phyloP scores from a whole-genome alignment of 2,888 invertebrate genomes.

The Plemyria rubiginata region DNA sequence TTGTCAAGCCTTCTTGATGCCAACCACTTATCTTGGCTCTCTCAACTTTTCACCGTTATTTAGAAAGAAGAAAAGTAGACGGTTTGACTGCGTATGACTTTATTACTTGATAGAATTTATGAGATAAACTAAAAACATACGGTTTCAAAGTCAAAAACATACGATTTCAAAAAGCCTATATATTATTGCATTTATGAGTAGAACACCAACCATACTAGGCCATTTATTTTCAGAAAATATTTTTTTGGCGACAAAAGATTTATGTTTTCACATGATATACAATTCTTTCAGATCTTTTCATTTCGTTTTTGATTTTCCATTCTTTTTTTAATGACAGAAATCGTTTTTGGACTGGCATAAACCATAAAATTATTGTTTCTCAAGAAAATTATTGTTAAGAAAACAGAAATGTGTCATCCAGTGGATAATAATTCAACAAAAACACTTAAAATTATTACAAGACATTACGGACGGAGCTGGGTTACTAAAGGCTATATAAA shows the following conservation, averaged over 20 bases:
- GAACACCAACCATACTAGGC: too few species aligned
- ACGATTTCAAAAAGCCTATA: too few species aligned
- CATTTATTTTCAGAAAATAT: too few species aligned
- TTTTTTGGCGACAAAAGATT: too few species aligned
- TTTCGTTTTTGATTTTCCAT: too few species aligned
- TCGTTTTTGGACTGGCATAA: neutral
- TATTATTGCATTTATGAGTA: too few species aligned
- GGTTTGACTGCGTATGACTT: too few species aligned
- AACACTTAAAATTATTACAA: neutral
- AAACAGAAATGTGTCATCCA: neutral
- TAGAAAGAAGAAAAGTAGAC: too few species aligned
- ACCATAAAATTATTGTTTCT: neutral
- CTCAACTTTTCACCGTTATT: neutral
- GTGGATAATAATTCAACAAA: neutral
- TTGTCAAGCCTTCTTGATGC: conserved; percentile 7
- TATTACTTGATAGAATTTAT: neutral
- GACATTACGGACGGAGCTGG: neutral
- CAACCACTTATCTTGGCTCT: conserved; percentile 6
- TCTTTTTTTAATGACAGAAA: neutral
- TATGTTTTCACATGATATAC: too few species aligned
- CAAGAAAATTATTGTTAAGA: neutral
- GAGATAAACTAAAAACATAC: too few species aligned
- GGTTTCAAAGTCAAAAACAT: too few species aligned
- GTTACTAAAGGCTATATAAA: conserved; percentile 12
- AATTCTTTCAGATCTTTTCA: too few species aligned